Evolutionary conservation across 2,113 vertebrate species (phyloP).

Genomic region (Fregata magnificens): DNA sequence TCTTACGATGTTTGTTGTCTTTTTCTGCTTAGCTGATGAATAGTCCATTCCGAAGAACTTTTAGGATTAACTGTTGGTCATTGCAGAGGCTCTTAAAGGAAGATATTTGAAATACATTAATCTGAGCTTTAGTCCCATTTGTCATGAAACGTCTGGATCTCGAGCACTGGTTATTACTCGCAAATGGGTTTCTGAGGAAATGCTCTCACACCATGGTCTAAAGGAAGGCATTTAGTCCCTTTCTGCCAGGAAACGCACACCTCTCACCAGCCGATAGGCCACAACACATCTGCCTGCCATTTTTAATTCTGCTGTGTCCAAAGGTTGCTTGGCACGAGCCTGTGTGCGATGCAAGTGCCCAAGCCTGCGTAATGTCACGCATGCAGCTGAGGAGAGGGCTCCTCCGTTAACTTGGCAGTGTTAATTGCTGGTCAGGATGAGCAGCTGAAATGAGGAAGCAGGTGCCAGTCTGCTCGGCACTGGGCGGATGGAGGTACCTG

Average conservation of each 20-base stretch:
- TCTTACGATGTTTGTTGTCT: rapidly evolving
- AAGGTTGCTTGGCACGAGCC: neutral
- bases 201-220: rapidly evolving
- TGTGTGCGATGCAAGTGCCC: neutral
- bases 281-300: rapidly evolving
- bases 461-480: neutral
- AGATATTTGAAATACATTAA: neutral
- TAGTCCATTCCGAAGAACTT: neutral
- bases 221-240: neutral
- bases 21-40: neutral
- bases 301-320: no score
- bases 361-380: rapidly evolving
- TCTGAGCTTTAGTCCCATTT: neutral
- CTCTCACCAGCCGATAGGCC: neutral
- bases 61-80: neutral
- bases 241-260: neutral
- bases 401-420: neutral
- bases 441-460: neutral
- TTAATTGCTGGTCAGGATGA: neutral
- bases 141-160: neutral
- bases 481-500: neutral
- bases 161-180: neutral
- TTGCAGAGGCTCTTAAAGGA: neutral
- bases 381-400: neutral
- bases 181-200: neutral